Conservation (phyloP, 2,888 invertebrate species). For the Reticulitermes lucifugus region DNA sequence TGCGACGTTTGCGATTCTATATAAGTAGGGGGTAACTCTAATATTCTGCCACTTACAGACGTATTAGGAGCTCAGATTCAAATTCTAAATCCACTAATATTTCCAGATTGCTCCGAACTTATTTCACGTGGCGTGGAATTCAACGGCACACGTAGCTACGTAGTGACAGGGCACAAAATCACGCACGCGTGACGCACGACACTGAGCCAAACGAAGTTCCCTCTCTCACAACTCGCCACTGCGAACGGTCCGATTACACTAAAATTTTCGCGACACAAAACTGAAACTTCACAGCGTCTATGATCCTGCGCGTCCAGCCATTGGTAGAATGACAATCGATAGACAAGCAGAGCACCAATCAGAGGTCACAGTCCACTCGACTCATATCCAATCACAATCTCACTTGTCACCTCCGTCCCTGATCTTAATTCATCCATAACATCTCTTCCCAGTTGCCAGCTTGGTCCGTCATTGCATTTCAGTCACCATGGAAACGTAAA, state of each 20-base stretch:
- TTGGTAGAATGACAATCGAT: conserved; percentile 26
- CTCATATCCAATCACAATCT: background rate
- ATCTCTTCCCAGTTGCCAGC: no score
- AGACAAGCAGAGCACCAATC: background rate
- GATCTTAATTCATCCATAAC: no score
- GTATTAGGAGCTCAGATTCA: background rate
- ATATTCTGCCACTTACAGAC: background rate
- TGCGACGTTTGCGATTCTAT: background rate
- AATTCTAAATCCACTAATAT: no score
- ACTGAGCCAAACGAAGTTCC: background rate
- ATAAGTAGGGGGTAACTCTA: background rate
- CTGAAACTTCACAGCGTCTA: background rate
- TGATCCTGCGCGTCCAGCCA: background rate
- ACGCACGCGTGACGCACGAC: background rate
- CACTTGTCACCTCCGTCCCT: no score
- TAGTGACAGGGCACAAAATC: background rate
- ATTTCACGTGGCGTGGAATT: background rate
- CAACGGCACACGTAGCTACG: background rate
- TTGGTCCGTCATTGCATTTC: no score
- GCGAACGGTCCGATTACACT: background rate
- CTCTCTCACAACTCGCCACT: background rate
- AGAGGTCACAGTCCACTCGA: background rate
- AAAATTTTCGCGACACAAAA: background rate
- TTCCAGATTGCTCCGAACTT: no score
- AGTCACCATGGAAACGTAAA: no score